phyloP scores from a whole-genome alignment of 2,797 vertebrate genomes.

The Tenualosa thibaudeaui region DNA sequence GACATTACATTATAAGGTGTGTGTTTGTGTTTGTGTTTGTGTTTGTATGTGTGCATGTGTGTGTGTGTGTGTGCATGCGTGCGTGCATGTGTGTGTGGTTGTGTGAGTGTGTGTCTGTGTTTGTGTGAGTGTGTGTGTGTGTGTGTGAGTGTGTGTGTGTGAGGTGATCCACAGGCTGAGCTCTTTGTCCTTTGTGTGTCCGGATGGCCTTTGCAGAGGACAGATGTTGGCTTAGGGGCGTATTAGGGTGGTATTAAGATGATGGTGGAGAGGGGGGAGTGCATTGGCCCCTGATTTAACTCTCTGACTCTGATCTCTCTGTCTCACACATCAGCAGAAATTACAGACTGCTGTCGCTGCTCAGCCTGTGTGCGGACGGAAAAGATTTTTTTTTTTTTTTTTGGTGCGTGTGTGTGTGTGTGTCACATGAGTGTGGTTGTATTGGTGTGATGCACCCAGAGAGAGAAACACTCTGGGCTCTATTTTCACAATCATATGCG shows the following conservation, averaged over 20 bases:
- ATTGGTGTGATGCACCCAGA: not conserved
- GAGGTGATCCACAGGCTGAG: not conserved
- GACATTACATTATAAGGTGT: no score
- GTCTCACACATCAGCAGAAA: not conserved
- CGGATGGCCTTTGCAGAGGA: not conserved
- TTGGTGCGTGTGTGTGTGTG: not conserved
- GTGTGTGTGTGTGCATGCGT: no score
- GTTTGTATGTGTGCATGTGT: no score
- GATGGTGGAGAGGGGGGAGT: no score
- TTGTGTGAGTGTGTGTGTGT: not conserved
- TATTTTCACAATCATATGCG: no score
- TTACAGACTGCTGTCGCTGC: not conserved
- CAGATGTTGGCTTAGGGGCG: not conserved
- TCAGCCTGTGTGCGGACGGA: not conserved
- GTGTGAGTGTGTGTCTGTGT: not conserved
- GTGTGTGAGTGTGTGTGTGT: no score
- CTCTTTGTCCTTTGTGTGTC: not conserved
- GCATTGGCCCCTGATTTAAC: no score
- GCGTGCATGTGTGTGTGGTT: no score
- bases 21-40: no score
- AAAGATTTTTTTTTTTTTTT: not conserved
- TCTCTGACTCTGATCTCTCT: not conserved
- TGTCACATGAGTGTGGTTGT: not conserved
- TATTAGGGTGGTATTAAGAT: not conserved
- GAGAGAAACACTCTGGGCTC: no score